Evolutionary conservation across 2,888 invertebrate species (phyloP).

Genomic region (Andrena bicolor): DNA sequence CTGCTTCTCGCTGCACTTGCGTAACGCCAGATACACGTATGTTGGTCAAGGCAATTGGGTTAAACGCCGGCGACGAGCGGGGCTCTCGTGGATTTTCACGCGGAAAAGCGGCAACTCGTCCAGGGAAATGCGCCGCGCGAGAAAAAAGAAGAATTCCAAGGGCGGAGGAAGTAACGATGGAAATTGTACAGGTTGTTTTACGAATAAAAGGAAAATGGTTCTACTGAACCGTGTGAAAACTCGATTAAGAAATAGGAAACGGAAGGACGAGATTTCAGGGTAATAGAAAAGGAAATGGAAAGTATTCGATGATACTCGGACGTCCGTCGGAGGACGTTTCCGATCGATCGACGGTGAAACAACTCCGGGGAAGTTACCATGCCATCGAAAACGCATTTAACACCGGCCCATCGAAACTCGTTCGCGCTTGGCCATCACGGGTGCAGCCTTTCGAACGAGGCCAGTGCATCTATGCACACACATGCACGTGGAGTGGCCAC

Average conservation of each 20-base stretch:
- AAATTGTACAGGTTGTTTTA: neutral
- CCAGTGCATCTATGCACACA: neutral
- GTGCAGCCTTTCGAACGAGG: constrained; percentile 13
- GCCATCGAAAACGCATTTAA: constrained; percentile 55
- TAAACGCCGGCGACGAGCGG: constrained; percentile 59
- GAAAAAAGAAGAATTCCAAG: neutral
- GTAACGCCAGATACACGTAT: constrained; percentile 69
- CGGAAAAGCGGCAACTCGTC: constrained; percentile 8
- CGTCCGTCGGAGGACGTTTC: constrained; percentile 2
- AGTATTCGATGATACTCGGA: neutral
- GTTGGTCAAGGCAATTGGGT: constrained; percentile 83
- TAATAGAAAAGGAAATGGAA: neutral
- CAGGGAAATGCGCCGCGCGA: neutral
- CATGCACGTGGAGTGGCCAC: constrained; percentile 13
- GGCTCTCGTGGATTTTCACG: constrained; percentile 39
- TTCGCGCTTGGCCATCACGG: constrained; percentile 24
- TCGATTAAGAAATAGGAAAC: too few relatives aligned
- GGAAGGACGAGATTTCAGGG: too few relatives aligned
- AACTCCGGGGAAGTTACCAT: constrained; percentile 50
- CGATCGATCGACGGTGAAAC: constrained; percentile 48
- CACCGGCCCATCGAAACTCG: constrained; percentile 47
- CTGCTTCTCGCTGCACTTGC: constrained; percentile 52
- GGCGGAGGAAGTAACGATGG: neutral
- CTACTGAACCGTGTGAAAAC: too few relatives aligned
- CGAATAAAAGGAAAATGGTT: neutral